Evolutionary conservation across 2,797 vertebrate genomes (phyloP), one percentile per base, ranked within the genome.

Genomic region (Orientallactaga sibirica): DNA sequence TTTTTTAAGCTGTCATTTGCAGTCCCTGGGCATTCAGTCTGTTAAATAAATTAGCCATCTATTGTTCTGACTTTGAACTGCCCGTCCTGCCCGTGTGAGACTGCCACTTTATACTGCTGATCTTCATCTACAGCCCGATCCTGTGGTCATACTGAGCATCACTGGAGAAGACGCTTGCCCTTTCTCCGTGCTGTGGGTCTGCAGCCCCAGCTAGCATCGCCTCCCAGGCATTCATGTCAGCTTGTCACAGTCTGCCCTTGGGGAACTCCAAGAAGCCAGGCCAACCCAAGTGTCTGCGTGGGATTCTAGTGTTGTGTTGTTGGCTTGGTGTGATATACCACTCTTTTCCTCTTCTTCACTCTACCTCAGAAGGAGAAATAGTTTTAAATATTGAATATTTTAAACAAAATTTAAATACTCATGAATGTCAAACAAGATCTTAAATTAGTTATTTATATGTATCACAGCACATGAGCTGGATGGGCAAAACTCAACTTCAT

Each of bases 1-100:
- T 88, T 77, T 96, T 91, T 92, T 67, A 89, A 89, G 74, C 78
- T 93, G 92, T 92, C 89, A 90, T 37, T 3, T 33, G 52, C 1
- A 61, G 75, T 77, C 77, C 88, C 83, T 84, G 61, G 82, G 68
- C 52, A 29, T 27, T 77, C 61, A 62, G 9, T 66, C 80, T 81
- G 68, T 66, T 88, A 88, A 91, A 86, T 68, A 86, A 79, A 89
- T 94, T 62, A 84, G 43, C 78, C 66, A 0, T 74, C 64, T 25
- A 61, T 84, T 71, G 83, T 71, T 84, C 41, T 78, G 79, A 80
- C 82, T 73, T 52, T 7, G 71, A 93, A 75, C 66, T 10, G 33
- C 5, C 2, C 11, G 61, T 74, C 64, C 78, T 43, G 52, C 58
- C 14, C 5, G 22, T 3, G 29, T 43, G 0, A 19, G 41, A 41